These are phyloP conservation scores for Misgurnus mizolepis DNA, from an alignment of 2,113 vertebrate species.

Conservation along the genomic window DNA sequence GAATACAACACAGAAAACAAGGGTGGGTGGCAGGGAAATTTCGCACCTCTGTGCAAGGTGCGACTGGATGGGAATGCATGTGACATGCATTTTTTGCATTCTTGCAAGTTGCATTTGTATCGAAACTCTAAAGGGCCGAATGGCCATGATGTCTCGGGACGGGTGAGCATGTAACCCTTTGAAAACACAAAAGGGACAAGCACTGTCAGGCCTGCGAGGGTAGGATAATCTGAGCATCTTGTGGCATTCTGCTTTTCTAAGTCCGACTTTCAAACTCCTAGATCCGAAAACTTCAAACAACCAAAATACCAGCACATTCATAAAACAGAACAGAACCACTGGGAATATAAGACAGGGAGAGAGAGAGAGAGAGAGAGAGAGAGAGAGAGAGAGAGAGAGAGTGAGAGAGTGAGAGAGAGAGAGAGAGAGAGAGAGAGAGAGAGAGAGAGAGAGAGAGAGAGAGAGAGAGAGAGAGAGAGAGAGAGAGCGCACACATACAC, in stretches of 20 bases:
- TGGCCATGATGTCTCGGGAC: conserved; percentile 42
- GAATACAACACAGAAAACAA: no score
- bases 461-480: no score
- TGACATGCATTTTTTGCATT: no score
- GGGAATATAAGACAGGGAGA: conserved; percentile 79
- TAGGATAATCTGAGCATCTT: conserved; percentile 63
- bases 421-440: no score
- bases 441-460: no score
- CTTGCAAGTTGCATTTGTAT: no score
- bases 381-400: no score
- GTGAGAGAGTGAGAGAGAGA: no score
- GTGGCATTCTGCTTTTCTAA: conserved; percentile 82
- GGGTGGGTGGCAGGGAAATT: no score
- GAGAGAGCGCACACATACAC: conserved; percentile 52
- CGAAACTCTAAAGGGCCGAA: no score
- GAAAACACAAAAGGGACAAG: conserved; percentile 49
- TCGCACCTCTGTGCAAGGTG: no score
- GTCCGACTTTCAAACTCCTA: conserved; percentile 79
- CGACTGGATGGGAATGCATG: no score
- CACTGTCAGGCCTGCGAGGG: conserved; percentile 59
- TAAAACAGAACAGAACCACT: conserved; percentile 94
- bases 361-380: conserved; percentile 63
- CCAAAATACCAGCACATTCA: conserved; percentile 92
- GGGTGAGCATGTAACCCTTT: conserved; percentile 33
- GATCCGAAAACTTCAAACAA: conserved; percentile 89